Conservation (phyloP, 2,888 invertebrate species). For the Gonocerus acuteangulatus region DNA sequence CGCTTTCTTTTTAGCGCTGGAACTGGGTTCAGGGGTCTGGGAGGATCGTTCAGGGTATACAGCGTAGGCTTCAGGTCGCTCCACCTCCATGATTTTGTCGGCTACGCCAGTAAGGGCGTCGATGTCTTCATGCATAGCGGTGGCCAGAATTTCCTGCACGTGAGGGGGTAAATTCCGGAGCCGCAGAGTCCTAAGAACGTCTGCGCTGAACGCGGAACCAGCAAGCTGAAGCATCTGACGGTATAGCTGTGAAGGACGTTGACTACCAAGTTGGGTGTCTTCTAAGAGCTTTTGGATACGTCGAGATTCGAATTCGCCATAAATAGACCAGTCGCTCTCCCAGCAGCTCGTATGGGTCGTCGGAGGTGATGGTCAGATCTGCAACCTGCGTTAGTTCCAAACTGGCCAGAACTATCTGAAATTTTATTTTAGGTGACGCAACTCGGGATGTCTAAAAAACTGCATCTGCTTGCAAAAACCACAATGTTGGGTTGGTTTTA, state of each 20-base stretch:
- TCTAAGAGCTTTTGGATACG: background rate
- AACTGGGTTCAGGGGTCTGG: too few species aligned
- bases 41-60: too few species aligned
- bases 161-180: background rate
- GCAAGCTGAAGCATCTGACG: background rate
- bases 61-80: background rate
- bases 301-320: background rate
- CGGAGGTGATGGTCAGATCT: background rate
- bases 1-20: background rate
- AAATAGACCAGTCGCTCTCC: background rate
- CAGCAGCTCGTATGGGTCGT: background rate
- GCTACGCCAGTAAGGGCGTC: background rate
- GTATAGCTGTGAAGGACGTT: background rate
- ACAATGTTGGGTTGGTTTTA: background rate
- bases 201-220: background rate
- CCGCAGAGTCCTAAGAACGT: background rate
- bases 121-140: background rate
- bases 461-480: background rate
- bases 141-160: background rate
- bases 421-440: background rate
- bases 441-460: background rate
- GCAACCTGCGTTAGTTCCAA: background rate
- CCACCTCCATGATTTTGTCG: background rate
- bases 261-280: background rate
- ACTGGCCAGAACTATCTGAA: background rate